Evolutionary conservation across 2,113 vertebrate species (phyloP).

Genomic region (Dolichotis patagonum): DNA sequence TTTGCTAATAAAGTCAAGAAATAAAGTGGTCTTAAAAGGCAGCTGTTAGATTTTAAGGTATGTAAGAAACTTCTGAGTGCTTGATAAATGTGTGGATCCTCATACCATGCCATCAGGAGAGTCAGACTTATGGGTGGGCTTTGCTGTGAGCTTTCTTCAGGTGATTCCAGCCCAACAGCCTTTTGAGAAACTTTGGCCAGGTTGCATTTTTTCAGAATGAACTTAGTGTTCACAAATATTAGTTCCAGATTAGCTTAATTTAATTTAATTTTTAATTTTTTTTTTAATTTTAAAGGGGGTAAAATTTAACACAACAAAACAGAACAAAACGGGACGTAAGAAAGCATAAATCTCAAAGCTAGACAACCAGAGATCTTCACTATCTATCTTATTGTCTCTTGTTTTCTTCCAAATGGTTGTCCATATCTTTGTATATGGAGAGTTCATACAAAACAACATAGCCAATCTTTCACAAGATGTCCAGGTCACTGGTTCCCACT

Average conservation of each 20-base stretch:
- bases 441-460: too few relatives aligned
- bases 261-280: too few relatives aligned
- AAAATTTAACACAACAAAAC: too few relatives aligned
- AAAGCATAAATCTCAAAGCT: too few relatives aligned
- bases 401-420: too few relatives aligned
- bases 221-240: neutral
- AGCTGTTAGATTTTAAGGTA: neutral
- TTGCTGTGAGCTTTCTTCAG: neutral
- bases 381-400: too few relatives aligned
- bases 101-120: neutral
- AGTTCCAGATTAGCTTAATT: conserved; percentile 2
- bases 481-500: too few relatives aligned
- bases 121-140: neutral
- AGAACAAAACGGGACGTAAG: too few relatives aligned
- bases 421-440: too few relatives aligned
- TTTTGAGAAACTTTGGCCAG: conserved; percentile 42
- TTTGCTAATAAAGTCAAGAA: neutral
- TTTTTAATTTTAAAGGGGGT: too few relatives aligned
- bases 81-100: neutral
- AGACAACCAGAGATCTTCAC: too few relatives aligned
- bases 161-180: neutral
- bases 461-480: too few relatives aligned
- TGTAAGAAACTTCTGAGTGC: neutral
- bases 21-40: neutral
- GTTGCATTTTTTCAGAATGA: neutral